These are phyloP conservation scores for Andrena praecox DNA, from an alignment of 2,888 invertebrate species.

Conservation along the genomic window DNA sequence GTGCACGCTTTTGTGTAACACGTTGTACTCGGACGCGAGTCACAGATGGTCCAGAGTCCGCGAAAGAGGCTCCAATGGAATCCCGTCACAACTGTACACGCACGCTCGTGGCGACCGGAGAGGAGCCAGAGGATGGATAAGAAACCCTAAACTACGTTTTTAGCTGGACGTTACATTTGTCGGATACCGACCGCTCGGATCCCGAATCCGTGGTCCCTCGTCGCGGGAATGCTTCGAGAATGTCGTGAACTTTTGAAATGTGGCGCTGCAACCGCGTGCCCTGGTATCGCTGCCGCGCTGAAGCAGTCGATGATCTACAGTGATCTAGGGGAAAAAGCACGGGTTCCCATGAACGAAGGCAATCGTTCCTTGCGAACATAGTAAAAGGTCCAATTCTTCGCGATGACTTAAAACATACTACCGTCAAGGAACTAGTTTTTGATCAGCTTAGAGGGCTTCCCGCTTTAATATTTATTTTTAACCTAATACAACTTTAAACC, in stretches of 20 bases:
- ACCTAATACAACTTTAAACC: too few relatives aligned
- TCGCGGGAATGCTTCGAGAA: slow-evolving; percentile 58
- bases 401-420: too few relatives aligned
- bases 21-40: slow-evolving; percentile 18
- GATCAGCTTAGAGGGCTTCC: too few relatives aligned
- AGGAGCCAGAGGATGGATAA: slow-evolving; percentile 54
- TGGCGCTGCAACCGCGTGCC: background rate
- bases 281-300: background rate
- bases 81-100: slow-evolving; percentile 72
- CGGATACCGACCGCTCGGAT: slow-evolving; percentile 71
- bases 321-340: slow-evolving; percentile 1
- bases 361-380: background rate
- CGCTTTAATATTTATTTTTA: too few relatives aligned
- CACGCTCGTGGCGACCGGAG: slow-evolving; percentile 47
- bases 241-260: slow-evolving; percentile 50
- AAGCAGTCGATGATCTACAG: background rate
- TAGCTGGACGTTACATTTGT: slow-evolving; percentile 79
- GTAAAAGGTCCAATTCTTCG: background rate
- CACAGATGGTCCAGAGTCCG: slow-evolving; percentile 33
- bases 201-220: slow-evolving; percentile 45
- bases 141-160: slow-evolving; percentile 77
- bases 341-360: background rate
- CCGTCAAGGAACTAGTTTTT: too few relatives aligned
- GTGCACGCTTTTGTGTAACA: slow-evolving; percentile 24
- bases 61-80: slow-evolving; percentile 64